Base-by-base conservation (phyloP, 2,888 invertebrate genomes). In the Anaspis maculata region DNA sequence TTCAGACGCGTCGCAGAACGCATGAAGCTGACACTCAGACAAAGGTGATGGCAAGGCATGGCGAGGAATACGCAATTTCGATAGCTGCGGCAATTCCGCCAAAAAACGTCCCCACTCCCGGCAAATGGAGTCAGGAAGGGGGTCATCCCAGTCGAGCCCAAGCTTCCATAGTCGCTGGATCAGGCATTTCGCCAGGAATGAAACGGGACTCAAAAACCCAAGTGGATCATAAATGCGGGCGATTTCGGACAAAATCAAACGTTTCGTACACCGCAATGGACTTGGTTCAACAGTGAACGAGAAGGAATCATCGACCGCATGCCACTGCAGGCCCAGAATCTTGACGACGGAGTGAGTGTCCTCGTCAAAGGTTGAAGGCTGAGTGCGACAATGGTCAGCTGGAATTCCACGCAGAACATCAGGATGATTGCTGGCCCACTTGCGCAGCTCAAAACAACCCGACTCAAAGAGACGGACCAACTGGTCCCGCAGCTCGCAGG, bases 191-290 rank as follows among this genome's bases (percentile, higher is more conserved):
- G 48, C 41, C 14, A 35, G 23, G 9, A 50, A 25, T n/a, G 39
- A 39, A 2, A 32, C 3, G 5, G 45, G 50, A 6, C 37, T 28
- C 7, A 49, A 19, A 33, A 45, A 50, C n/a, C 49, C 49, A 4
- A 49, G 25, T 9, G 51, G 49, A 33, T 51, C 49, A 25, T 34
- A 52, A 30, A 41, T 35, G 22, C 30, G 28, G 13, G 42, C 43
- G 6, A 49, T 26, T 12, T 47, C 39, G 1, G 45, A 41, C 31
- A 49, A 34, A 22, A 53, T 42, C 10, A 16, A 35, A 25, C 51
- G 27, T 30, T 55, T 54, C 9, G 52, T 52, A 13, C 48, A 40
- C 12, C 7, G 15, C 6, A 13, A 13, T 11, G 9, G 11, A 5
- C 7, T 11, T 7, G 15, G 13, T 11, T 19, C 24, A 9, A 35